phyloP scores from a whole-genome alignment of 2,888 invertebrate genomes.

The Volucella inanis region DNA sequence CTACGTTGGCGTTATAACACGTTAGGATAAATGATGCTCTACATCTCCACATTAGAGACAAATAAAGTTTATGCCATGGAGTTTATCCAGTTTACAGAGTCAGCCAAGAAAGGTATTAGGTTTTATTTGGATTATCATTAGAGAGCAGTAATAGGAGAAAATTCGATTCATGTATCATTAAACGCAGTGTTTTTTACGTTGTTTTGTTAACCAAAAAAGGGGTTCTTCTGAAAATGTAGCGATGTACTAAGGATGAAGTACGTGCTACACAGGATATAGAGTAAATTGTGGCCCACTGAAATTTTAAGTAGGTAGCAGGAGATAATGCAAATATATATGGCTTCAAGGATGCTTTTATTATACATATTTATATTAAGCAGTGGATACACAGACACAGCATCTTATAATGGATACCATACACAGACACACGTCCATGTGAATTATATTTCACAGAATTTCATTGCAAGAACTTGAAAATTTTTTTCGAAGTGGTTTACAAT shows the following conservation, averaged over 20 bases:
- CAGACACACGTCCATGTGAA: too few species aligned
- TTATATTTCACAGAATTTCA: too few species aligned
- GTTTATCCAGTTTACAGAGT: conserved; percentile 26
- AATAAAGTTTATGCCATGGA: conserved; percentile 6
- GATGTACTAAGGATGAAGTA: conserved; percentile 5
- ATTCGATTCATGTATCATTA: conserved; percentile 35
- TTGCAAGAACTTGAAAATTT: too few species aligned
- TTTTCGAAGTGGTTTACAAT: too few species aligned
- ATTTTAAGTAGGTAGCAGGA: conserved; percentile 2
- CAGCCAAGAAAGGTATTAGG: conserved; percentile 37
- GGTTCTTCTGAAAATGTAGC: neutral
- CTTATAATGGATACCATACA: too few species aligned
- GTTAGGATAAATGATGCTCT: neutral
- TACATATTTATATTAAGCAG: neutral
- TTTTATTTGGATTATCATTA: conserved; percentile 38
- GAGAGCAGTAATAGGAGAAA: conserved; percentile 10
- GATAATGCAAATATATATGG: conserved; percentile 19
- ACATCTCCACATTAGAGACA: neutral
- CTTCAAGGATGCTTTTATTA: conserved; percentile 2
- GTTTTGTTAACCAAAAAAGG: conserved; percentile 17
- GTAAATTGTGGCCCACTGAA: conserved; percentile 26
- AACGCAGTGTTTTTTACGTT: conserved; percentile 23
- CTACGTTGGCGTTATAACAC: neutral
- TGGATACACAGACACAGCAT: neutral
- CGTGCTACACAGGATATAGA: conserved; percentile 16